These are phyloP conservation scores for Macroglossus sobrinus DNA, from an alignment of 2,113 vertebrate genomes.

Conservation along the genomic window DNA sequence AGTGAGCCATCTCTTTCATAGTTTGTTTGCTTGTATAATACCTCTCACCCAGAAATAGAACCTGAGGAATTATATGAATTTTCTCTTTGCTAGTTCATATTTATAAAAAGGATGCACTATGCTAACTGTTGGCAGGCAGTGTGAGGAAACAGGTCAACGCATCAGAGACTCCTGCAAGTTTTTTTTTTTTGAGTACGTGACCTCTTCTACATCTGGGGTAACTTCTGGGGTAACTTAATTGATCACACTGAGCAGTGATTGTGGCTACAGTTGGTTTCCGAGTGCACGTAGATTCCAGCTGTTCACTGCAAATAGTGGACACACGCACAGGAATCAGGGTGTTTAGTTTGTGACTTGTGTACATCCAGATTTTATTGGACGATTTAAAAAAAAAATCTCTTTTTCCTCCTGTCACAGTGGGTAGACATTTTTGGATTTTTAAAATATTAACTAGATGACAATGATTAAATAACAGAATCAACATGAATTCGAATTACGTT, in stretches of 20 bases:
- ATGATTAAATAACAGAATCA: neutral
- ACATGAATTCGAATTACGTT: neutral
- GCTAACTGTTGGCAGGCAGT: neutral
- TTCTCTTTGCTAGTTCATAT: neutral
- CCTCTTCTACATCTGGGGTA: neutral
- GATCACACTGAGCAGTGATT: neutral
- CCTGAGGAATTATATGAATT: neutral
- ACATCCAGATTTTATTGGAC: slow-evolving; percentile 20
- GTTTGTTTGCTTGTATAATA: neutral
- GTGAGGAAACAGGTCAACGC: neutral
- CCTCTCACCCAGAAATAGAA: slow-evolving; percentile 22
- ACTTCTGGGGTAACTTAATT: neutral
- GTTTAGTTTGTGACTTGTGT: slow-evolving; percentile 48
- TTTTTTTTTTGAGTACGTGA: slow-evolving; percentile 2
- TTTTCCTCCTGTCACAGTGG: neutral
- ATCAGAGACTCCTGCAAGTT: slow-evolving; percentile 19
- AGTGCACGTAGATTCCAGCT: neutral
- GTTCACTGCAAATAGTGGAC: neutral
- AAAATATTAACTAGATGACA: slow-evolving; percentile 7
- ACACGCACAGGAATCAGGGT: slow-evolving; percentile 18
- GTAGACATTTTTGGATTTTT: slow-evolving; percentile 3
- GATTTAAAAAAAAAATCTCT: neutral
- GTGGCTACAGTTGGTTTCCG: neutral
- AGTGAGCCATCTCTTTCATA: slow-evolving; percentile 11
- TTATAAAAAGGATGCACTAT: neutral